Evolutionary conservation across 1,140 invertebrate genomes (phyloP), one percentile per base, ranked within the genome.

Genomic region (Orius laevigatus): DNA sequence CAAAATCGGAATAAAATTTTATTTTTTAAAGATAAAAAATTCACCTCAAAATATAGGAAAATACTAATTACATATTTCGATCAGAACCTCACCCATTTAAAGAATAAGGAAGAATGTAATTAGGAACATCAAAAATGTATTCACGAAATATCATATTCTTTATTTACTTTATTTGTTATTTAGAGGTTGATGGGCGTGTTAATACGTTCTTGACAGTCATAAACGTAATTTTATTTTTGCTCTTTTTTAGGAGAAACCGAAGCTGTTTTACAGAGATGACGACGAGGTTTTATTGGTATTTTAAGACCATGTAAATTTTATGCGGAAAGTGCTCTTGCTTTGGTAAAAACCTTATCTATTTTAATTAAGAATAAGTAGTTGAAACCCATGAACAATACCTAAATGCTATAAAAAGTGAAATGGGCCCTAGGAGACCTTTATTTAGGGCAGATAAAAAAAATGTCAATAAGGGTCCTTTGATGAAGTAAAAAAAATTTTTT

Each of bases 271-370:
- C 50, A 52, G 53, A 46, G 76, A 79, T 20, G 79, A 82, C 49
- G 81, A 85, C 54, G 79, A 82, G 2, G 73, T 81, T 19, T 66
- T 87, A 0, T 67, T 74, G 15, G 78, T 81, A 19, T 84, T 84
- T 63, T 87, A 11, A 70, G 83, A 33, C 79, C 80, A 25, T 81
- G 78, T 60, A 84, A 87, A 62, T 87, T 73, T 62, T 86, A 85
- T 58, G 73, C 82, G 0, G 69, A 85, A 51, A 83, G 81, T 63
- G 82, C 82, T 38, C 36, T 38, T 38, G 15, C 36, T 38, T 16
- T 38, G 15, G 15, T 38, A 38, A n/a, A 38, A 38, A 8, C 33
- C 39, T 14, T 41, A 9, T 9, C 8, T 41, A 41, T 41, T 41
- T 9, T 41, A 9, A 8, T 18, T 9, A 41, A 41, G 8, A 12